These are phyloP conservation scores for Seriola dumerili DNA, from an alignment of 2,113 vertebrate species.

Conservation along the genomic window DNA sequence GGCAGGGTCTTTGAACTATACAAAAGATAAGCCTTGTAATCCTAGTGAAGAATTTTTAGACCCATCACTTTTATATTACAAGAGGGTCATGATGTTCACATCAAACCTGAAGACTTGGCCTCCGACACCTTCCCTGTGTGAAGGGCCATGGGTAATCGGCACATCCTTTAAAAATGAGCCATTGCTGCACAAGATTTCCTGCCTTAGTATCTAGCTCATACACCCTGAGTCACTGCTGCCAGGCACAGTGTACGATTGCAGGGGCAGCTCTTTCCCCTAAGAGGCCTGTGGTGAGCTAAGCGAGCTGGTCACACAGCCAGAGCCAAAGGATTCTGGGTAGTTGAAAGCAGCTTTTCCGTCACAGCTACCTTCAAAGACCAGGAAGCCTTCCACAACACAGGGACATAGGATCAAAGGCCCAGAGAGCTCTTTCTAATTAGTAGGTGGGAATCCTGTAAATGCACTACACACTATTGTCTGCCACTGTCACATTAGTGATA, in stretches of 20 bases:
- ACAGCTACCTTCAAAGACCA: constrained; percentile 78
- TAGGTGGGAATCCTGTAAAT: constrained; percentile 75
- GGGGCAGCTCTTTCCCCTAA: constrained; percentile 57
- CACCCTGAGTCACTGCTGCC: constrained; percentile 43
- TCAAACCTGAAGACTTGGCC: constrained; percentile 46
- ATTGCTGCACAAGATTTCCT: constrained; percentile 25
- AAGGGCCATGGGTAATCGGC: constrained; percentile 10
- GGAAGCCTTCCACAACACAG: constrained; percentile 68
- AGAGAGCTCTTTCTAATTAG: constrained; percentile 77
- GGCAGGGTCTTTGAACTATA: not conserved
- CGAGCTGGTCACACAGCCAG: constrained; percentile 49
- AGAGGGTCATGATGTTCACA: constrained; percentile 36
- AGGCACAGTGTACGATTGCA: constrained; percentile 44
- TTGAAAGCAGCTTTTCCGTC: constrained; percentile 76
- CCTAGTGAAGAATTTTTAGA: constrained; percentile 7
- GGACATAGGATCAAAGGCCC: constrained; percentile 76
- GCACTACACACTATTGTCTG: constrained; percentile 70
- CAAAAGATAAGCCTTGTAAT: constrained; percentile 7
- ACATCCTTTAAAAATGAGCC: constrained; percentile 38
- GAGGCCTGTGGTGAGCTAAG: constrained; percentile 67
- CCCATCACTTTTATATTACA: constrained; percentile 10
- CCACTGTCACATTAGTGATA: constrained; percentile 63
- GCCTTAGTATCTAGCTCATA: constrained; percentile 42
- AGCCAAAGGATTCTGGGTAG: constrained; percentile 73
- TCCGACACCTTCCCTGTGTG: constrained; percentile 6